phyloP scores from a whole-genome alignment of 2,888 invertebrate genomes.

The Mythimna loreyi region DNA sequence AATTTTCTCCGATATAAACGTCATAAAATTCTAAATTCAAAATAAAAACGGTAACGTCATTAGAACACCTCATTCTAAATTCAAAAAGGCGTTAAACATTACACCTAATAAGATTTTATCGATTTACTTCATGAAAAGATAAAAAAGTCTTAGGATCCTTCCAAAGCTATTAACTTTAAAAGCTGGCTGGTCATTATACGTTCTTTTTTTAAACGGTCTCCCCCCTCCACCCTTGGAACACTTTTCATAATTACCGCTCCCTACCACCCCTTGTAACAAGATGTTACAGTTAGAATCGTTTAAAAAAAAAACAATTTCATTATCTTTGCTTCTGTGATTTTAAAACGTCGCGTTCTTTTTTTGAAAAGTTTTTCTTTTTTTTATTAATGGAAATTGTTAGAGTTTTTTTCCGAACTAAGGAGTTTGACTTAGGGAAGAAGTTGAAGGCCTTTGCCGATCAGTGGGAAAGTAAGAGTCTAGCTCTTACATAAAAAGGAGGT shows the following conservation, averaged over 20 bases:
- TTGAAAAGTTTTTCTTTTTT: neutral
- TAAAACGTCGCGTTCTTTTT: slow-evolving; percentile 47
- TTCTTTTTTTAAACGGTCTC: slow-evolving; percentile 86
- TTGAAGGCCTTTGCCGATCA: too few relatives aligned
- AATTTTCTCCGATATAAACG: neutral
- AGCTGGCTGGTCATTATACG: slow-evolving; percentile 87
- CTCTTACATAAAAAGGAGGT: too few relatives aligned
- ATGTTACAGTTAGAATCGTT: slow-evolving; percentile 80
- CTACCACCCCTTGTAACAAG: slow-evolving; percentile 82
- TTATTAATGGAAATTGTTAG: neutral
- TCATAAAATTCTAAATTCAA: too few relatives aligned
- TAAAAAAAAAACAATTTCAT: slow-evolving; percentile 79
- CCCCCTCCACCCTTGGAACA: slow-evolving; percentile 82
- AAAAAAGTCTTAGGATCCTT: slow-evolving; percentile 74
- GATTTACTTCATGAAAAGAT: slow-evolving; percentile 51
- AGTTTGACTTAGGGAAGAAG: too few relatives aligned
- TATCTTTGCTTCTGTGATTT: slow-evolving; percentile 68
- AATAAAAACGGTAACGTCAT: neutral
- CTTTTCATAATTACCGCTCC: slow-evolving; percentile 89
- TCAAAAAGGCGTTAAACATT: slow-evolving; percentile 36
- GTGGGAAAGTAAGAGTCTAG: too few relatives aligned
- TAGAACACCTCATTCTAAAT: slow-evolving; percentile 16
- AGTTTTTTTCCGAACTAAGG: neutral
- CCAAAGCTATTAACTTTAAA: slow-evolving; percentile 89
- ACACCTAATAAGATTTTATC: slow-evolving; percentile 56